Evolutionary conservation across 2,113 vertebrate genomes (phyloP), one percentile per base, ranked within the genome.

Genomic region (Trochalopteron elliotii): DNA sequence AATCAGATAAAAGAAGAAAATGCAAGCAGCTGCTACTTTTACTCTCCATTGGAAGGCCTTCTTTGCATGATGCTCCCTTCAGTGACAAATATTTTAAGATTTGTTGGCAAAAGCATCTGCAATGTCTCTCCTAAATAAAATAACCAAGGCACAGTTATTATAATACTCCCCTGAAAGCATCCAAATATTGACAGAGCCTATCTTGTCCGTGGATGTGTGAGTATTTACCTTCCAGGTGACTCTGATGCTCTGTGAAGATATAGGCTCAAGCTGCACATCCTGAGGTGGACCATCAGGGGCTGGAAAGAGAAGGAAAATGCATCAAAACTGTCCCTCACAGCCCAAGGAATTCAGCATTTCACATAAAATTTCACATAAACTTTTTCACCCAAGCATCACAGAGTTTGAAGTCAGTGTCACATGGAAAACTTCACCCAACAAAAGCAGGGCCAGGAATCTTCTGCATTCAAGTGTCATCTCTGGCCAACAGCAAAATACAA

Each of bases 161-260:
- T 2, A 61, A 68, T 4, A 45, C 2, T 70, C 5, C 12, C 17
- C 30, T 64, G 39, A 83, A 74, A n/a, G 18, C 25, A 60, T 33
- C 24, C 52, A 83, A 82, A 68, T 31, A 60, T 25, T 68, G 20
- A 12, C 30, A 75, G 55, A 49, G 8, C 40, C 37, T 22, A 5
- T 59, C 25, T 50, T 17, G 9, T 68, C 14, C 2, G 2, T 53
- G 16, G 7, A 11, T 79, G 14, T 19, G 11, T 35, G 20, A 56
- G 20, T 42, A 72, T 83, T 98, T 98, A 99, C 99, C 99, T 99
- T 99, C 99, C 99, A 99, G 88, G 99, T 99, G 87, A 99, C 99
- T 97, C 99, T 98, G 98, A 99, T 99, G 98, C 98, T 99, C 96
- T 99, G 99, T 40, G 99, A 99, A 25, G 99, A 99, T n/a, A 99